These are phyloP conservation scores for Rhadina sibilatrix DNA, from an alignment of 2,113 vertebrate genomes.

Conservation along the genomic window DNA sequence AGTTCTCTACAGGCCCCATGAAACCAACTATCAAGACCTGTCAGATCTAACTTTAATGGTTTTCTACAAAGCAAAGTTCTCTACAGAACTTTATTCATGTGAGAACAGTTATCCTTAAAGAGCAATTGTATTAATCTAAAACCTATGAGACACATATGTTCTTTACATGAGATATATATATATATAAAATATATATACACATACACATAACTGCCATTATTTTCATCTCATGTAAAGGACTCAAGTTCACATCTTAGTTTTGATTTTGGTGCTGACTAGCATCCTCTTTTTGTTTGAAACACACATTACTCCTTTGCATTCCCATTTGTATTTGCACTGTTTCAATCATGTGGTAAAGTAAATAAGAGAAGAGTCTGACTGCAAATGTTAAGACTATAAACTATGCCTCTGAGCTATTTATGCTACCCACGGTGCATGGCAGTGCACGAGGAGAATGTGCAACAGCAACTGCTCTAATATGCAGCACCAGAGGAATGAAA, in stretches of 20 bases:
- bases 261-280: not conserved
- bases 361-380: not conserved
- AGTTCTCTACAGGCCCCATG: not conserved
- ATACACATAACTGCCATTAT: accelerated
- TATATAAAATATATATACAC: accelerated
- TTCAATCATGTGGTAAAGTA: not conserved
- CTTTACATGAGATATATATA: not conserved
- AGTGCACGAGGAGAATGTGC: not conserved
- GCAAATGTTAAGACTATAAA: not conserved
- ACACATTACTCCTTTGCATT: not conserved
- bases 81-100: not conserved
- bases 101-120: not conserved
- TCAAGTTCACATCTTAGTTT: not conserved
- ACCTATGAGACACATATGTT: not conserved
- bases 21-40: not conserved
- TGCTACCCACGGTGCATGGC: not conserved
- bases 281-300: not conserved
- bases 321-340: not conserved
- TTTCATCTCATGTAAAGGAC: not conserved
- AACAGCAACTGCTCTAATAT: not conserved
- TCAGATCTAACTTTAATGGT: not conserved
- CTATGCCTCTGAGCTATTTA: not conserved
- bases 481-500: not conserved
- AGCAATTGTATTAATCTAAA: not conserved
- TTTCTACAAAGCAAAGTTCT: not conserved